Evolutionary conservation across 2,797 vertebrate genomes (phyloP).

Genomic region (Eulemur mongoz): DNA sequence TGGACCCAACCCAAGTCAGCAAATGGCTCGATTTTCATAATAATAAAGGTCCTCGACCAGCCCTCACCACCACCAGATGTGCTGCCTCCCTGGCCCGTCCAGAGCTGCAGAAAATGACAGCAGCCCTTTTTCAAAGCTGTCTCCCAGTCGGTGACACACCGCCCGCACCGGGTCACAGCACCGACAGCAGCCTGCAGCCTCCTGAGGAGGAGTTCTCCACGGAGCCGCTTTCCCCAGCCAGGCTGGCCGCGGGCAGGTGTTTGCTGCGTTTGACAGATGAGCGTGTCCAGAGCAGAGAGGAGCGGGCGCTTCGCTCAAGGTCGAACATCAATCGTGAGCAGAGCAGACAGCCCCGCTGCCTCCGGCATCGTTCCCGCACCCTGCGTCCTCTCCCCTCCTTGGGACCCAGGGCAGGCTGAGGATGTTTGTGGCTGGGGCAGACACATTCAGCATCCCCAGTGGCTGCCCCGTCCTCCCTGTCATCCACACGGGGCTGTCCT

Average conservation of each 20-base stretch:
- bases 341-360: background rate
- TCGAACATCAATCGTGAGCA: background rate
- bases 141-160: background rate
- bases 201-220: background rate
- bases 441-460: background rate
- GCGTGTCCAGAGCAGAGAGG: background rate
- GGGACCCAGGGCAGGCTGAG: background rate
- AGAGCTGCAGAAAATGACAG: slow-evolving; percentile 41
- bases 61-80: slow-evolving; percentile 1
- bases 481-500: background rate
- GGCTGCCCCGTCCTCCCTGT: background rate
- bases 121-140: background rate
- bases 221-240: background rate
- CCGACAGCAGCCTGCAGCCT: background rate
- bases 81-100: background rate
- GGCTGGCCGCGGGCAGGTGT: slow-evolving; percentile 19
- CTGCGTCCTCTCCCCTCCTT: background rate
- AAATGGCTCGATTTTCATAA: slow-evolving; percentile 22
- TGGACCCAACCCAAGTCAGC: slow-evolving; percentile 32
- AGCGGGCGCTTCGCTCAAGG: slow-evolving; percentile 15
- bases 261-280: background rate
- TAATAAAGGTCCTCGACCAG: background rate
- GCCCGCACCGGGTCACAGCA: background rate
- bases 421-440: background rate
- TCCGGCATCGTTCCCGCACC: background rate